A percentile compares a stretch with the other conserved stretches of the same genome.
These are phyloP conservation scores for Caenorhabditis panamensis DNA, from an alignment of 2,888 invertebrate species.

Conservation along the genomic window DNA sequence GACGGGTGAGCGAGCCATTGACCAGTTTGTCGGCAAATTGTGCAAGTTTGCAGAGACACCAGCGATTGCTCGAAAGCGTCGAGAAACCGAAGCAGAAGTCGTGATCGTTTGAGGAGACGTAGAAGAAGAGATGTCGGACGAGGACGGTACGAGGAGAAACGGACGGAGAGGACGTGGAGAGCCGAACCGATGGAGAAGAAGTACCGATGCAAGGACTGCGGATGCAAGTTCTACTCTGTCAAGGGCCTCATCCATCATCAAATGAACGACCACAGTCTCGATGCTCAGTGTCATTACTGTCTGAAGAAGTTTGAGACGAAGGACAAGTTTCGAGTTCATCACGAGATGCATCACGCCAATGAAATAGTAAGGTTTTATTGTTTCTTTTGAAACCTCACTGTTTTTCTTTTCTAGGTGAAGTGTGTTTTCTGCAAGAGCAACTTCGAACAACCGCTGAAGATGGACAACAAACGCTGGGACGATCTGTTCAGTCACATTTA, in stretches of 20 bases:
- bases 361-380: slow-evolving; percentile 12
- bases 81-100: slow-evolving; percentile 23
- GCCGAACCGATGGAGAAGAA: background rate
- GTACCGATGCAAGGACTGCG: slow-evolving; percentile 39
- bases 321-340: slow-evolving; percentile 32
- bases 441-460: slow-evolving; percentile 45
- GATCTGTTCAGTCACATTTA: slow-evolving; percentile 44
- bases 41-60: slow-evolving; percentile 13
- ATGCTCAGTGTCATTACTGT: slow-evolving; percentile 42
- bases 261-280: slow-evolving; percentile 39
- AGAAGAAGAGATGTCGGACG: slow-evolving; percentile 7
- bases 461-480: slow-evolving; percentile 37
- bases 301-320: slow-evolving; percentile 24
- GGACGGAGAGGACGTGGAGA: slow-evolving; percentile 1
- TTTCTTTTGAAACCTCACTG: background rate
- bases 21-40: no score
- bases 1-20: no score
- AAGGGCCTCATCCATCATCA: slow-evolving; percentile 54
- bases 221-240: slow-evolving; percentile 10
- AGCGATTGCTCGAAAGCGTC: slow-evolving; percentile 7
- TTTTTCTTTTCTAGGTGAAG: slow-evolving; percentile 23
- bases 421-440: slow-evolving; percentile 49
- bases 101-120: slow-evolving; percentile 5
- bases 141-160: background rate
- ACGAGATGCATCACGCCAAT: slow-evolving; percentile 34